A percentile compares a stretch with the other conserved stretches of the same genome.
Evolutionary conservation across 2,113 vertebrate species (phyloP).

Genomic region (Anhinga anhinga): DNA sequence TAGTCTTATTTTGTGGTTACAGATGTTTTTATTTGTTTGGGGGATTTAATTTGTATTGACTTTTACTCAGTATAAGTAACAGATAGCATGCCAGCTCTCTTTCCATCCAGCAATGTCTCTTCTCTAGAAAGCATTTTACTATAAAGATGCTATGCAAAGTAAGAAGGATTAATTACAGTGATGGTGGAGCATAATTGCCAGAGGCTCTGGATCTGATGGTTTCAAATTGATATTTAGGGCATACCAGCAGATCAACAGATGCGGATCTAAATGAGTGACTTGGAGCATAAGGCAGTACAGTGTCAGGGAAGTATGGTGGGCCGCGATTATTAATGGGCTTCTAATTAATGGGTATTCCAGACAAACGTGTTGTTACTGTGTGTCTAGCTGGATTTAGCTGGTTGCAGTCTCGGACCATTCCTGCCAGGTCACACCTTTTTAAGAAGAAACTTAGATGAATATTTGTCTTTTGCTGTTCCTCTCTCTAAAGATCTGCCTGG

Average conservation of each 20-base stretch:
- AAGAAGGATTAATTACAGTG: neutral
- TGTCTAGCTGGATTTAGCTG: neutral
- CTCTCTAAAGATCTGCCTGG: neutral
- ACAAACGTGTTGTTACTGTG: neutral
- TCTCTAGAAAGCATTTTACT: neutral
- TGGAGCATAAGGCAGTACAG: neutral
- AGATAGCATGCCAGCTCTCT: neutral
- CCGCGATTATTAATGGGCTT: neutral
- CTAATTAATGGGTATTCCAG: neutral
- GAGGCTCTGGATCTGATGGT: neutral
- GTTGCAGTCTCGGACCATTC: neutral
- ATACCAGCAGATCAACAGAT: neutral
- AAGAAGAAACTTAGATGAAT: neutral
- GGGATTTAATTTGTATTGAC: neutral
- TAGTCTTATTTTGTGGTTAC: neutral
- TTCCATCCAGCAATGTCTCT: neutral
- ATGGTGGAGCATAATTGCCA: neutral
- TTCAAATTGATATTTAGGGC: conserved; percentile 35
- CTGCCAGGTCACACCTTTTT: neutral
- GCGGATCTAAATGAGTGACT: conserved; percentile 5
- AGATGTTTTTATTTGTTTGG: neutral
- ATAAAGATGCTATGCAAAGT: neutral
- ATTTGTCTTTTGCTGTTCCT: neutral
- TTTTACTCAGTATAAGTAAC: neutral
- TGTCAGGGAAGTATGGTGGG: neutral